Evolutionary conservation across 2,797 vertebrate species (phyloP), one percentile per base, ranked within the genome.

Genomic region (Tympanoctomys barrerae): DNA sequence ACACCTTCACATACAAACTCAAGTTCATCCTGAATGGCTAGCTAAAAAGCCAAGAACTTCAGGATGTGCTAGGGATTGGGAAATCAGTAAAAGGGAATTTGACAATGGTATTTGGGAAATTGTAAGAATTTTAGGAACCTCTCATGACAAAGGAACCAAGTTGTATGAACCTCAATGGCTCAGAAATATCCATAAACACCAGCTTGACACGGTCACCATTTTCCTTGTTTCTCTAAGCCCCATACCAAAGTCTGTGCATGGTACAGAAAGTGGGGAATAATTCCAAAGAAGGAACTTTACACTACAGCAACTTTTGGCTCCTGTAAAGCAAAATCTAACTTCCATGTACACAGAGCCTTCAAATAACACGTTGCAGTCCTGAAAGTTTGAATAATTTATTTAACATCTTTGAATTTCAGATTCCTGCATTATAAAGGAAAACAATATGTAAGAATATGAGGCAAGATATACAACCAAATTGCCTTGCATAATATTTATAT

Each of bases 71-170:
- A 79, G 59, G 28, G 11, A 79, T 2, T 59, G 64, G 18, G 36
- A 89, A 75, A 57, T 68, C 79, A 91, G 66, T 78, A 28, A 91
- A 81, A 89, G 11, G 26, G 80, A 80, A 87, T 49, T 13, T 80
- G n/a, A 7, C 12, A 22, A n/a, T 13, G 46, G 10, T 26, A 6
- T 52, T 39, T 64, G 80, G 68, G 59, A 84, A 93, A 42, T 54
- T 87, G 24, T 62, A 79, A 39, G 77, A 94, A 68, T 59, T 68
- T 83, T 70, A 87, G 91, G 36, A n/a, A 31, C 39, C 28, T 86
- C 42, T 86, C 57, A 80, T 80, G 86, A n/a, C 36, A 91, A 92
- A 91, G 71, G 14, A 77, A 83, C n/a, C 14, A 39, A 49, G 46
- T 59, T 80, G 9, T 68, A 52, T 39, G 16, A 94, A 88, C 31